phyloP scores from a whole-genome alignment of 2,113 vertebrate species.

The Pseudopipra pipra region DNA sequence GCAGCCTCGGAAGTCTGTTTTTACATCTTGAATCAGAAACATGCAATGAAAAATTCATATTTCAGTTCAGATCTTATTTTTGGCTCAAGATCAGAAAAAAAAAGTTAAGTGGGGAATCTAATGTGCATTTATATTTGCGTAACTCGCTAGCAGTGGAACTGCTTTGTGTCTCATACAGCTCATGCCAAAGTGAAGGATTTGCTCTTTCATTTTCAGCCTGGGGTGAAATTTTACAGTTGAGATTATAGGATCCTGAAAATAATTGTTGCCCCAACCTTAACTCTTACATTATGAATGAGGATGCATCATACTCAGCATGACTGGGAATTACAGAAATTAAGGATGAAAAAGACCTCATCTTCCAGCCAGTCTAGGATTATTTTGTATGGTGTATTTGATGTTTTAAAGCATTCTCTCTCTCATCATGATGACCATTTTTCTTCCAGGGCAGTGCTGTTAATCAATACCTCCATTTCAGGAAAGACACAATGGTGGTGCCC shows the following conservation, averaged over 20 bases:
- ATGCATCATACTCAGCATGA: conserved; percentile 61
- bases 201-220: conserved; percentile 71
- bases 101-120: conserved; percentile 60
- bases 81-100: conserved; percentile 65
- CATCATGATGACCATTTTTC: neutral
- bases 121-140: conserved; percentile 67
- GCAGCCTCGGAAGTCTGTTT: conserved; percentile 16
- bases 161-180: conserved; percentile 57
- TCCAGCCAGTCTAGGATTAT: conserved; percentile 45
- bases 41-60: conserved; percentile 65
- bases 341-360: conserved; percentile 58
- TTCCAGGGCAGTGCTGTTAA: neutral
- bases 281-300: conserved; percentile 69
- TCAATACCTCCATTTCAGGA: neutral
- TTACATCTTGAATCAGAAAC: conserved; percentile 51
- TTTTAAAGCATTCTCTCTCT: neutral
- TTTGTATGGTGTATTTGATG: neutral
- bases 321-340: conserved; percentile 68
- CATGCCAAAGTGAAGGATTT: conserved; percentile 70
- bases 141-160: conserved; percentile 53
- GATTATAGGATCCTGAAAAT: conserved; percentile 71
- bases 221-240: conserved; percentile 72
- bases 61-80: conserved; percentile 63
- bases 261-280: conserved; percentile 69
- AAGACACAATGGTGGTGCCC: neutral